These are phyloP conservation scores for Euura saliciscinereae DNA, from an alignment of 1,140 invertebrate genomes.

Conservation along the genomic window DNA sequence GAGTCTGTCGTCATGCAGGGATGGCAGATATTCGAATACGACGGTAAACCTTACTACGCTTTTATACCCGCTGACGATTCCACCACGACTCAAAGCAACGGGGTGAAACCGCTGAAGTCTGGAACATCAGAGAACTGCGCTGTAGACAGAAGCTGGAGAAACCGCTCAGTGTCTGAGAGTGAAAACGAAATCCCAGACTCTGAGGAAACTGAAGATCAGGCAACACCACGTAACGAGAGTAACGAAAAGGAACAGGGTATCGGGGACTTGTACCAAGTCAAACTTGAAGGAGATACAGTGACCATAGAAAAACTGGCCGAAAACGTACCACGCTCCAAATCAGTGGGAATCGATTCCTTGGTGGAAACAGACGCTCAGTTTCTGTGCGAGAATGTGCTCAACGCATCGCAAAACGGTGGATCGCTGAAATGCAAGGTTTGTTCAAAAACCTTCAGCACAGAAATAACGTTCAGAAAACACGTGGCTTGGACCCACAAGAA, in stretches of 20 bases:
- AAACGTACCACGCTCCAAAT: slow-evolving; percentile 11
- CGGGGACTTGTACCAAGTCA: slow-evolving; percentile 43
- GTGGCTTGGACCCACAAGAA: slow-evolving; percentile 54
- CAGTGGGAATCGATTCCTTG: neutral
- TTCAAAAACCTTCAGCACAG: slow-evolving; percentile 46
- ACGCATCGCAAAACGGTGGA: slow-evolving; percentile 11
- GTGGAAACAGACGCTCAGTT: neutral
- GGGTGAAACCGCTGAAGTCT: neutral
- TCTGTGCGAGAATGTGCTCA: neutral
- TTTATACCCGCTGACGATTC: slow-evolving; percentile 52
- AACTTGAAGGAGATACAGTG: slow-evolving; percentile 40
- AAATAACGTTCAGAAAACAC: slow-evolving; percentile 49
- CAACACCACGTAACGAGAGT: neutral
- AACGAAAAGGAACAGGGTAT: neutral
- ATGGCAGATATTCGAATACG: slow-evolving; percentile 58
- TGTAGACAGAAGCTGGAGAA: neutral
- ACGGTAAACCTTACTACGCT: slow-evolving; percentile 56
- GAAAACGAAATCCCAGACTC: neutral
- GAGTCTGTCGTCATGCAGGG: slow-evolving; percentile 56
- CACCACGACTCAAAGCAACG: neutral
- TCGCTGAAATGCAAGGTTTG: slow-evolving; percentile 50
- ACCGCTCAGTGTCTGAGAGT: neutral
- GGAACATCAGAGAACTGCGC: neutral
- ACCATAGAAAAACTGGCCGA: slow-evolving; percentile 40
- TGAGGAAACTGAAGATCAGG: slow-evolving; percentile 15